Base-by-base conservation (phyloP, 2,888 invertebrate genomes). In the Archaeoteleia sp. region DNA sequence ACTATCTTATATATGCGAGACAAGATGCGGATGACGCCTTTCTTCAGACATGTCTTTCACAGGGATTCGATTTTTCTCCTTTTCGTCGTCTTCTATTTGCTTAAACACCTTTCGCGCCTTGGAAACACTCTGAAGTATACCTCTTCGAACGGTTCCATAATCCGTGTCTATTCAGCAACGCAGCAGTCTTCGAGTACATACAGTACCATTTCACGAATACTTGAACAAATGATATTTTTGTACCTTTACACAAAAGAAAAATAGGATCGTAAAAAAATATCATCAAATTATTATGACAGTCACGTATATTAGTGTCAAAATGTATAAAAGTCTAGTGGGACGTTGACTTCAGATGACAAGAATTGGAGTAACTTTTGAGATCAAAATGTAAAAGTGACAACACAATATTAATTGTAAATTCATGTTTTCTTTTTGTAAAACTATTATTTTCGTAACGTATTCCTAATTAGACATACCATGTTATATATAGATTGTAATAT, bases 151-250 rank as follows among this genome's bases (percentile, higher is more conserved):
- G 39, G 30, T 45, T 45, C 60, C 30, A 61, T 53, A 61, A 53
- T 53, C 53, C 61, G 45, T 53, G 32, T 46, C 53, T 46, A 53
- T 61, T 53, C 61, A 61, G 45, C 53, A 61, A 51, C 61, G 51
- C 25, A 45, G 43, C 60, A 51, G 51, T 60, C 51, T 43, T 53
- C 53, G 40, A 53, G 61, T 61, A 32, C 45, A 61, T 37, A 20
- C 30, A 43, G 51, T 37, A 45, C 45, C 27, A 39, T 53, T 51
- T 49, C 27, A 14, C 34, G 35, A 51, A 51, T 61, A 15, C 51
- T 32, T 10, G 34, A 34, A 49, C 58, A 49, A 58, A 58, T 48
- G 58, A 58, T 48, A 58, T 48, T 58, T 58, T 48, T 58, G 34
- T 42, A 42, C 48, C 25, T 27, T 48, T 32, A 40, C 15, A 45